Evolutionary conservation across 1,140 invertebrate genomes (phyloP).

Genomic region (Zaprionus taronus): DNA sequence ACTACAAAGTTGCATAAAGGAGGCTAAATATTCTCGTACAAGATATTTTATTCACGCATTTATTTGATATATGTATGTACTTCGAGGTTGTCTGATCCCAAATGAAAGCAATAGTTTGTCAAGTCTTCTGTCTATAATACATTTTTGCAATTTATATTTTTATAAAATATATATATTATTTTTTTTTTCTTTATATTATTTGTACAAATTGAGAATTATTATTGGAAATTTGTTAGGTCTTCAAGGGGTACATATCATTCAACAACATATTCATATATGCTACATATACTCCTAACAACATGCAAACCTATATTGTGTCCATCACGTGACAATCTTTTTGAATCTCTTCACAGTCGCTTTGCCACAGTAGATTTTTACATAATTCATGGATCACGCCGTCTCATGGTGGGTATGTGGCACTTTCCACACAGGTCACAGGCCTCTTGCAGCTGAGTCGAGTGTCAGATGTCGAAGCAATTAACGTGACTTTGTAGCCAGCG

Average conservation of each 20-base stretch:
- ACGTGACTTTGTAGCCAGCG: constrained; percentile 54
- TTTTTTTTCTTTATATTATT: not conserved
- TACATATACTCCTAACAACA: not conserved
- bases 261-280: not conserved
- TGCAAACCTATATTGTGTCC: not conserved
- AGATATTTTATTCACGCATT: no score
- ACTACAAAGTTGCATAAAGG: not conserved
- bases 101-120: no score
- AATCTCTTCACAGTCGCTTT: not conserved
- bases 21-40: not conserved
- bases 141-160: no score
- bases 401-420: not conserved
- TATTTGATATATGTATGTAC: no score
- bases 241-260: not conserved
- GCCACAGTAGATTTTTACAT: not conserved
- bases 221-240: not conserved
- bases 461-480: constrained; percentile 74
- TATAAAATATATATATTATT: not conserved
- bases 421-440: constrained; percentile 24
- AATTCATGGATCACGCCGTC: not conserved
- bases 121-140: no score
- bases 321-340: not conserved
- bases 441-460: constrained; percentile 20
- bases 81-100: no score
- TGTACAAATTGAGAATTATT: no score